Evolutionary conservation across 2,888 invertebrate species (phyloP), one percentile per base, ranked within the genome.

Genomic region (Ectobius pallidus): DNA sequence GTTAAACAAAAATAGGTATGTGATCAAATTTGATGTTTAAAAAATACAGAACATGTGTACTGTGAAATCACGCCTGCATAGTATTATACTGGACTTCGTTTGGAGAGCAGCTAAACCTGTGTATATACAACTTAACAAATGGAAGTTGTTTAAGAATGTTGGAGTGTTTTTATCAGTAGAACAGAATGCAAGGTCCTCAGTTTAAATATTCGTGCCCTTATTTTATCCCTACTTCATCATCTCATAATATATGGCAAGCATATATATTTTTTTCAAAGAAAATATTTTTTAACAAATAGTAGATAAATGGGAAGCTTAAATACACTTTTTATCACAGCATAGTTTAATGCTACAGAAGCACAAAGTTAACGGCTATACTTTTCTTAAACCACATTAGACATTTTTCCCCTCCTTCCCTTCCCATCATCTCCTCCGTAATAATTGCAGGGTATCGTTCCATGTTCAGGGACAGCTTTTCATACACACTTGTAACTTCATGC

Each of bases 371-470:
- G 52, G 52, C 52, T 1, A 25, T 25, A 52, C 52, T 58, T 58
- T 25, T 58, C 32, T 55, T 58, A 25, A 25, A 32, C 46, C 2
- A 22, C 39, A 27, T 63, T 65, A 46, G 46, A 65, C 30, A 44
- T 44, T 27, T 27, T 27, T 27, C 46, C 65, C 65, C 65, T n/a
- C 55, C 34, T 71, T 71, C 30, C n/a, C 65, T 65, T 55, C 46
- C 42, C 49, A 68, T 63, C 65, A 71, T 27, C 27, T 71, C 63
- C 49, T 42, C 46, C 70, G 62, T 71, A 67, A 74, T 63, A 73
- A 75, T 75, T 75, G 75, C 75, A 75, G 75, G 75, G 75, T 75
- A 75, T 73, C 18, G 73, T 75, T 70, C 74, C 70, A 72, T 32
- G 25, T 71, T 69, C 65, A 72, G 74, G 74, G 69, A 71, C 74